Percentiles rank a stretch among this genome's conserved stretches.
Evolutionary conservation across 2,888 invertebrate genomes (phyloP).

Genomic region (Caradrina kadenii): DNA sequence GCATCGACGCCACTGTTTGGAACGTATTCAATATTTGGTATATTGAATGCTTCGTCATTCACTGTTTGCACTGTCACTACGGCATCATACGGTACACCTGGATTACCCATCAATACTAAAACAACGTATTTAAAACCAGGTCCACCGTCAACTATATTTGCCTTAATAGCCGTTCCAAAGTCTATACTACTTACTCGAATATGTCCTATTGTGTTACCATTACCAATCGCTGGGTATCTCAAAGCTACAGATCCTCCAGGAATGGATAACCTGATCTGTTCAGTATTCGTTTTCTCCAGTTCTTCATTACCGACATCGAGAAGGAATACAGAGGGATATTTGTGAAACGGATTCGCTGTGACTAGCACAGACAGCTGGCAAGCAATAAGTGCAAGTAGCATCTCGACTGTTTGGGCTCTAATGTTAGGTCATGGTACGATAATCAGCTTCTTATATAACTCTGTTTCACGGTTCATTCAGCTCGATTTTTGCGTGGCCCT

Average conservation of each 20-base stretch:
- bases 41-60: conserved; percentile 50
- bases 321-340: conserved; percentile 85
- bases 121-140: conserved; percentile 86
- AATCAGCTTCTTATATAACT: conserved; percentile 84
- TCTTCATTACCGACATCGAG: conserved; percentile 88
- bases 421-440: conserved; percentile 81
- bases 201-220: conserved; percentile 82
- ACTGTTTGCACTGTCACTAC: conserved; percentile 83
- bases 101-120: conserved; percentile 82
- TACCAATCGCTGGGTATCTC: conserved; percentile 82
- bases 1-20: conserved; percentile 41
- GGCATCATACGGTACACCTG: conserved; percentile 80
- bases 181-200: conserved; percentile 86
- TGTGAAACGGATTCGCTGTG: conserved; percentile 81
- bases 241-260: conserved; percentile 86
- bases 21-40: conserved; percentile 52
- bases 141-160: conserved; percentile 84
- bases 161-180: conserved; percentile 85
- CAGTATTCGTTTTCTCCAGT: conserved; percentile 80
- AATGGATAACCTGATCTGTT: conserved; percentile 82
- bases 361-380: conserved; percentile 68
- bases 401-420: conserved; percentile 70
- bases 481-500: conserved; percentile 82
- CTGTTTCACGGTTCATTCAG: conserved; percentile 81
- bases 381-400: conserved; percentile 76